Evolutionary conservation across 1,140 invertebrate genomes (phyloP).

Genomic region (Musca domestica): DNA sequence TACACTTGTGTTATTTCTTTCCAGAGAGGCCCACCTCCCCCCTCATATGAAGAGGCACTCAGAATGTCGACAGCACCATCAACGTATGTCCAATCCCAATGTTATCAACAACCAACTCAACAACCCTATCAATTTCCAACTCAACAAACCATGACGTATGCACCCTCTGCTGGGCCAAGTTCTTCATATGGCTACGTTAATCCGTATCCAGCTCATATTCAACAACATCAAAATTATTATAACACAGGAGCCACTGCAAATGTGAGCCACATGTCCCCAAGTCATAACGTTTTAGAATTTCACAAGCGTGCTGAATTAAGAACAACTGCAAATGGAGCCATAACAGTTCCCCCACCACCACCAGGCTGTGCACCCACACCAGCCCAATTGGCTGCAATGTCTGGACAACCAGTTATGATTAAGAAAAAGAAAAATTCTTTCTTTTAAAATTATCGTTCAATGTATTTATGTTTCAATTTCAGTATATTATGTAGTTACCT

Average conservation of each 20-base stretch:
- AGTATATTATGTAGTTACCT: no score
- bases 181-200: constrained; percentile 4
- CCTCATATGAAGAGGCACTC: constrained; percentile 47
- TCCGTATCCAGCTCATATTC: constrained; percentile 10
- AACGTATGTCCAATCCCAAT: background rate
- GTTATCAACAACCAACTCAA: background rate
- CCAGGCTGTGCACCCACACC: constrained; percentile 46
- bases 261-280: constrained; percentile 27
- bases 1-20: background rate
- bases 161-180: background rate
- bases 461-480: no score
- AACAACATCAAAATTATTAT: constrained; percentile 21
- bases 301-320: constrained; percentile 40
- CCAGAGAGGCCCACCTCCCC: constrained; percentile 37
- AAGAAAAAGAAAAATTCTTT: constrained; percentile 51
- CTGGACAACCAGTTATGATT: constrained; percentile 44
- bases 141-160: background rate
- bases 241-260: constrained; percentile 28
- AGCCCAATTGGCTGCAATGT: constrained; percentile 46
- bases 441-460: constrained; percentile 30
- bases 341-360: constrained; percentile 46
- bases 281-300: constrained; percentile 34
- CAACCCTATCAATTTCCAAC: background rate
- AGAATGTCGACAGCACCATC: constrained; percentile 17
- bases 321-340: constrained; percentile 34